Conservation (phyloP, 2,113 vertebrate species). For the Colistium nudipinnis region DNA sequence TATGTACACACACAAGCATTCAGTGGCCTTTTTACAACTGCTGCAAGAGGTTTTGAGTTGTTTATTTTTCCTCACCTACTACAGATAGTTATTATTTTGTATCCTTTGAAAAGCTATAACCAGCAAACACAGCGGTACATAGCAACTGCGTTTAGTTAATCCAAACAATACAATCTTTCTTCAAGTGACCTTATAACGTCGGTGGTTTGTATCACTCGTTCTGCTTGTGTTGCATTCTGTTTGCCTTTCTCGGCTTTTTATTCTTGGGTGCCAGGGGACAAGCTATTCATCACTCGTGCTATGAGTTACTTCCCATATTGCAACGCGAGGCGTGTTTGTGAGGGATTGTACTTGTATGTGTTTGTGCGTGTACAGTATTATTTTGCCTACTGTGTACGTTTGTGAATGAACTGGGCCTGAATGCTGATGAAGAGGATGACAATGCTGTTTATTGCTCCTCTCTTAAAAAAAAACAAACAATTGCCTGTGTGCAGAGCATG, state of each 20-base stretch:
- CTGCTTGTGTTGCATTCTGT: constrained; percentile 55
- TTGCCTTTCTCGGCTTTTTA: constrained; percentile 48
- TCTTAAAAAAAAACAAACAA: constrained; percentile 32
- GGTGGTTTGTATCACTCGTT: constrained; percentile 58
- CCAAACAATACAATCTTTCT: constrained; percentile 79
- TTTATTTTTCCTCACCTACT: constrained; percentile 71
- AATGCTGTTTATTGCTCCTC: constrained; percentile 53
- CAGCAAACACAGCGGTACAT: constrained; percentile 72
- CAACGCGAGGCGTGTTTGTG: constrained; percentile 42
- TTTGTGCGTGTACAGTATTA: constrained; percentile 32
- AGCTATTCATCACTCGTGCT: constrained; percentile 35
- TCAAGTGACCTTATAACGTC: constrained; percentile 84
- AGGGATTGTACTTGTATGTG: constrained; percentile 29
- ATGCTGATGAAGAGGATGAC: constrained; percentile 45
- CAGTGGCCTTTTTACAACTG: constrained; percentile 80
- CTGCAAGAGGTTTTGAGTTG: constrained; percentile 72
- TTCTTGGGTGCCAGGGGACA: constrained; percentile 54
- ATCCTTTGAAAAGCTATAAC: constrained; percentile 69
- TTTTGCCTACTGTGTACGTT: constrained; percentile 44
- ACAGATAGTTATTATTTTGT: constrained; percentile 62
- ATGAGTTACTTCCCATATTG: constrained; percentile 35
- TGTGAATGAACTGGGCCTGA: constrained; percentile 54
- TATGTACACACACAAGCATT: constrained; percentile 53
- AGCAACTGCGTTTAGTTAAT: constrained; percentile 68
- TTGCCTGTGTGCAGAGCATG: constrained; percentile 61